Evolutionary conservation across 2,888 invertebrate species (phyloP).

Genomic region (Drosophila fulvimacula): DNA sequence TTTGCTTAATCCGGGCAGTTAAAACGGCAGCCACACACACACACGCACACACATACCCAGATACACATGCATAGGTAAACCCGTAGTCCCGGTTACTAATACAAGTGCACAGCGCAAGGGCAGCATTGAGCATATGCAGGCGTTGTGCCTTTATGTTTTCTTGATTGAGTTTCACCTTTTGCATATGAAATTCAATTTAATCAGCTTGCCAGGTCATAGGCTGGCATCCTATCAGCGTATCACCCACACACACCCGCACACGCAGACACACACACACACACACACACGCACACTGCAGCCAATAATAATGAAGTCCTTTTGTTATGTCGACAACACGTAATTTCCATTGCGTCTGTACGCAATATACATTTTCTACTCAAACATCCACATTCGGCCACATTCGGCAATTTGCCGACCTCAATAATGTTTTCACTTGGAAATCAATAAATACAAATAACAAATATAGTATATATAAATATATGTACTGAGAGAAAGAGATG

Average conservation of each 20-base stretch:
- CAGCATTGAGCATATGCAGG: constrained; percentile 48
- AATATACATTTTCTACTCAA: constrained; percentile 28
- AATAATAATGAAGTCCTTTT: constrained; percentile 79
- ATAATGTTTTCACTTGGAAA: constrained; percentile 77
- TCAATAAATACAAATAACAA: constrained; percentile 77
- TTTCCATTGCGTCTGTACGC: constrained; percentile 64
- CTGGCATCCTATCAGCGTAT: constrained; percentile 28
- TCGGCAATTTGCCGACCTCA: constrained; percentile 63
- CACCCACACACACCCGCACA: constrained; percentile 11
- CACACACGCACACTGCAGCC: constrained; percentile 50
- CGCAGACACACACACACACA: constrained; percentile 16
- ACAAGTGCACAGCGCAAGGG: constrained; percentile 10
- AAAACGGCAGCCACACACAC: constrained; percentile 36
- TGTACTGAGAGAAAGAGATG: not conserved
- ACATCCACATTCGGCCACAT: constrained; percentile 19
- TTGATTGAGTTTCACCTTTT: constrained; percentile 79
- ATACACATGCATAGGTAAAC: constrained; percentile 26
- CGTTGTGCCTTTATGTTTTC: constrained; percentile 69
- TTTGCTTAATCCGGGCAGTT: constrained; percentile 65
- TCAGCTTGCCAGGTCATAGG: constrained; percentile 71
- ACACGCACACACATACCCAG: constrained; percentile 3
- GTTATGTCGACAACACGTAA: constrained; percentile 64
- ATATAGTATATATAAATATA: constrained; percentile 36
- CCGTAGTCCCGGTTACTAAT: constrained; percentile 22
- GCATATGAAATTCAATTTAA: constrained; percentile 79